Base-by-base conservation (phyloP, 2,797 vertebrate genomes). In the Poeciliopsis infans region DNA sequence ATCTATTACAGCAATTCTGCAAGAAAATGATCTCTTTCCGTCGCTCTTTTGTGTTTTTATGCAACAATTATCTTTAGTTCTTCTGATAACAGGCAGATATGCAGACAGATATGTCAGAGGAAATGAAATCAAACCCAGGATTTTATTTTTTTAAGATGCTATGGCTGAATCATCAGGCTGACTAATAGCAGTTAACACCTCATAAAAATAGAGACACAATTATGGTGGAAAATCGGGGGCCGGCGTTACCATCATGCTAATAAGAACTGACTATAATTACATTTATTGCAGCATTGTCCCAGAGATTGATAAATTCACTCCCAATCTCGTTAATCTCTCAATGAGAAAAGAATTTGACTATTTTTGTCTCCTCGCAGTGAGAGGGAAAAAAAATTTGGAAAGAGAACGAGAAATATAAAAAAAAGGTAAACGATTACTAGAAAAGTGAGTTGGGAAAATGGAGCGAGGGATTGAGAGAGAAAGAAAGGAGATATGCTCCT, bases 191-290 rank as follows among this genome's bases (percentile, higher is more conserved):
- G 93, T 93, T 95, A 95, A 92, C 93, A 93, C 93, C 87, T 93
- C 94, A 92, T 96, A 95, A 95, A 96, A 95, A 95, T 93, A 94
- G 94, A 91, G 92, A 92, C 81, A 85, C 93, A 94, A 96, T 96
- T 96, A 96, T 89, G 85, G 94, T 80, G 51, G 93, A 95, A 95
- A 96, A 96, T 96, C 94, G 95, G 91, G 91, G 91, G 82, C 91
- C 89, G 83, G 90, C 90, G 91, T 94, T 94, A 85, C 94, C 94
- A 94, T 89, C 95, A 93, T 94, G 92, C 94, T 96, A 96, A 96
- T 96, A 96, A 96, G 93, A 91, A 93, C 87, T 79, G 87, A 91
- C 89, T 86, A 89, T 92, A 92, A 95, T 92, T 91, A 94, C 93
- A 80, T 90, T 91, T 91, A 87, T 89, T 70, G 79, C 92, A 79